These are phyloP conservation scores for Aplysina aerophoba DNA, from an alignment of 37 sponge, comb jelly and placozoan genomes.

Conservation along the genomic window DNA sequence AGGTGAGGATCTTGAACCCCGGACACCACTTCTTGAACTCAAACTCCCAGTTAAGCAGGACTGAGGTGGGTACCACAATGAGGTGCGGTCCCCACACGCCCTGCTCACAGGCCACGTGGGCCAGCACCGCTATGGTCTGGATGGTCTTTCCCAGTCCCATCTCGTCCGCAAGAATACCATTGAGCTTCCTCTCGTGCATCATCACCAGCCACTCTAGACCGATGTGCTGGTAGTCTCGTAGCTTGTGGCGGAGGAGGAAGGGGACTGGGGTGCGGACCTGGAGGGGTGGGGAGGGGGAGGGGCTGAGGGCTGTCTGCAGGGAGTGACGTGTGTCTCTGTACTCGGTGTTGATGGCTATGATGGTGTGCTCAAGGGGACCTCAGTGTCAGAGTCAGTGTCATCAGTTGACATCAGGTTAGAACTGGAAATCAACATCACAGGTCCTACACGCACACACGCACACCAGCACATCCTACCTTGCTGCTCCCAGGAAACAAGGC, in stretches of 20 bases:
- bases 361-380: background rate
- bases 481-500: background rate
- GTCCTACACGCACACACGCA: background rate
- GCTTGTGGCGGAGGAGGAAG: conserved; percentile 85
- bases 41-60: conserved; percentile 98
- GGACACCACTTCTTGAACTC: conserved; percentile 99
- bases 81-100: conserved; percentile 98
- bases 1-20: conserved; percentile 98
- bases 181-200: conserved; percentile 89
- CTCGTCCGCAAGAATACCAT: conserved; percentile 99
- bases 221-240: conserved; percentile 99
- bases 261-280: conserved; percentile 93
- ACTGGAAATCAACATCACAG: background rate
- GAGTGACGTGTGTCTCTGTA: background rate
- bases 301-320: background rate
- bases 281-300: background rate
- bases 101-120: conserved; percentile 91
- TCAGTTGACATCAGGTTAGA: no score
- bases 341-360: background rate
- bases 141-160: conserved; percentile 97
- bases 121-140: conserved; percentile 96
- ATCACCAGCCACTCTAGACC: conserved; percentile 98
- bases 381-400: no score
- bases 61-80: conserved; percentile 97
- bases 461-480: background rate